Conservation (phyloP, 1,140 invertebrate genomes). For the Hylyphantes graminicola region DNA sequence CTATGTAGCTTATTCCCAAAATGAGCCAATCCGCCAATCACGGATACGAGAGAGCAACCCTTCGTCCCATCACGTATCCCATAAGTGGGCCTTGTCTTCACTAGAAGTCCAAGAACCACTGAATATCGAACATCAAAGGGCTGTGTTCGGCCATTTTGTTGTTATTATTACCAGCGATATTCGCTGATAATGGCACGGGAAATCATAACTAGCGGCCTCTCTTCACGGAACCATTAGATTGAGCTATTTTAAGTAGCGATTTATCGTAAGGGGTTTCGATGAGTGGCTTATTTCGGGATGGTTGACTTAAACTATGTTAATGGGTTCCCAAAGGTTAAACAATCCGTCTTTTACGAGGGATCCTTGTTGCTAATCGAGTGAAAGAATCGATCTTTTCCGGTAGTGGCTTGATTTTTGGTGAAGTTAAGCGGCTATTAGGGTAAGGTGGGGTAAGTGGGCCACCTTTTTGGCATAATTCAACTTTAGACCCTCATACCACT, state of each 20-base stretch:
- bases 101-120: neutral
- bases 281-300: neutral
- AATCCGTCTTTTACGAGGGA: neutral
- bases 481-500: too few species aligned
- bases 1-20: too few species aligned
- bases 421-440: too few species aligned
- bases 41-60: too few species aligned
- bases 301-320: conserved; percentile 1
- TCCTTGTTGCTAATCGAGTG: neutral
- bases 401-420: neutral
- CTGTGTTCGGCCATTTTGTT: neutral
- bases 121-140: conserved; percentile 6
- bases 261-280: neutral
- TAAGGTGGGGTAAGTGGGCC: too few species aligned
- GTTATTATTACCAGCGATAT: neutral
- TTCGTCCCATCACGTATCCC: too few species aligned
- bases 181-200: conserved; percentile 1
- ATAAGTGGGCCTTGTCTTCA: neutral
- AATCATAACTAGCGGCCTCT: neutral
- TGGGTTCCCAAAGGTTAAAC: neutral
- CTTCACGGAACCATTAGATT: neutral
- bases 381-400: neutral
- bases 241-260: too few species aligned
- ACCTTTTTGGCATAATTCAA: too few species aligned
- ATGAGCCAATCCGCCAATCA: too few species aligned